Conservation (phyloP, 1,140 invertebrate genomes). For the Anadara kagoshimensis region DNA sequence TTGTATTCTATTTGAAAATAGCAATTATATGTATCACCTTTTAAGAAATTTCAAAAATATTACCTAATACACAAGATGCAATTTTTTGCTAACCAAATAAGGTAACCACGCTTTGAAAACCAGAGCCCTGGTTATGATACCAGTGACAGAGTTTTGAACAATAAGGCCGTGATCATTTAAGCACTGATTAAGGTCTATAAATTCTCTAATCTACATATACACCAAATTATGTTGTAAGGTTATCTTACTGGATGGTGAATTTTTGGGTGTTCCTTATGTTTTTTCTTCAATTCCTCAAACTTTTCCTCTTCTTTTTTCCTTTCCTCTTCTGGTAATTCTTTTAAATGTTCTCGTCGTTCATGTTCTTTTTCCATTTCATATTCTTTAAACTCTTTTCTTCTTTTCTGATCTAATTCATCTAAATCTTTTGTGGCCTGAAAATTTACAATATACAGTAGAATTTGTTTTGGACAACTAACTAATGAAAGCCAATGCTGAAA, state of each 20-base stretch:
- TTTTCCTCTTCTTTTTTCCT: constrained; percentile 82
- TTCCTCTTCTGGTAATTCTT: constrained; percentile 78
- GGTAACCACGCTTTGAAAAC: too few species aligned
- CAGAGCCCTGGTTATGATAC: too few species aligned
- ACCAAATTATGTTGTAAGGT: background rate
- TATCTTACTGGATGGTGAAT: constrained; percentile 79
- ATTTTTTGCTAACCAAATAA: too few species aligned
- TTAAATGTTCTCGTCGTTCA: constrained; percentile 84
- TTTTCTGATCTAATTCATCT: constrained; percentile 87
- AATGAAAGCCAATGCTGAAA: too few species aligned
- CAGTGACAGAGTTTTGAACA: too few species aligned
- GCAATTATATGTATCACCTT: too few species aligned
- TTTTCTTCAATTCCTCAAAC: constrained; percentile 82
- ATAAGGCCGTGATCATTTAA: too few species aligned
- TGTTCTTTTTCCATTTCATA: constrained; percentile 99
- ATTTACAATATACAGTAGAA: background rate
- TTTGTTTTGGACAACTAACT: too few species aligned
- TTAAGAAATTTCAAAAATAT: too few species aligned
- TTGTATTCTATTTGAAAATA: too few species aligned
- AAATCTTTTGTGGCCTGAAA: constrained; percentile 87
- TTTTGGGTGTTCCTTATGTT: constrained; percentile 92
- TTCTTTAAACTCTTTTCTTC: constrained; percentile 91
- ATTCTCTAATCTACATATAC: background rate
- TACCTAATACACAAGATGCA: too few species aligned
- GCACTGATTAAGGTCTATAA: too few species aligned